Evolutionary conservation across 2,888 invertebrate species (phyloP).

Genomic region (Epistrophella euchroma): DNA sequence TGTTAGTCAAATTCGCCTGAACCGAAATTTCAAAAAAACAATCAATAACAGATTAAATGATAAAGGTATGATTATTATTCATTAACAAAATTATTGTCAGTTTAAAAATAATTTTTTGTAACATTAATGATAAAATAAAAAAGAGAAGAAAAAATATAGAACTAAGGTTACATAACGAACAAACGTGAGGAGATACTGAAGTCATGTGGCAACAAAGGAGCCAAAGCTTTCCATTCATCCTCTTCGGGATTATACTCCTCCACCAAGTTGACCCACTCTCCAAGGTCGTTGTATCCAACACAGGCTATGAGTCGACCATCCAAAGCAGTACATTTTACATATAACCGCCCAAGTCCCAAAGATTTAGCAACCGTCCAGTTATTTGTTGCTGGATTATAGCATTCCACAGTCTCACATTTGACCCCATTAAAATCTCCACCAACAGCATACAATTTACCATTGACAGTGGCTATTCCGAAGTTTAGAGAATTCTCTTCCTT

Average conservation of each 20-base stretch:
- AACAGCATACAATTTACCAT: background rate
- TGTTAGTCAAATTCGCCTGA: too few relatives aligned
- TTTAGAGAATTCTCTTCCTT: constrained; percentile 6
- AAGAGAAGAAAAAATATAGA: background rate
- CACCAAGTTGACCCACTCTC: constrained; percentile 10
- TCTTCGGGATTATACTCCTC: constrained; percentile 13
- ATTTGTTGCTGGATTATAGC: background rate
- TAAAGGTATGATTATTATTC: too few relatives aligned
- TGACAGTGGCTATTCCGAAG: background rate
- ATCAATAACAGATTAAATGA: too few relatives aligned
- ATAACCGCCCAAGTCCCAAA: constrained; percentile 8
- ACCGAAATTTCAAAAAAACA: too few relatives aligned
- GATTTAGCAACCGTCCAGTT: background rate
- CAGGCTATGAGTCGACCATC: background rate
- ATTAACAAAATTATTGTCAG: too few relatives aligned
- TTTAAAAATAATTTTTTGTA: too few relatives aligned
- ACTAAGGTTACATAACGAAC: background rate
- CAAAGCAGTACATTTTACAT: constrained; percentile 9
- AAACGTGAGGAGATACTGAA: constrained; percentile 31
- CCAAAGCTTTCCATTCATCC: constrained; percentile 10
- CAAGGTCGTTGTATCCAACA: constrained; percentile 11
- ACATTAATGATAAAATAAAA: too few relatives aligned
- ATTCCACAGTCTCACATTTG: background rate
- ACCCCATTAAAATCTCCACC: background rate
- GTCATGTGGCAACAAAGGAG: constrained; percentile 20